These are phyloP conservation scores for Rhabdophis nuchalis DNA, from an alignment of 2,797 vertebrate genomes.

Conservation along the genomic window DNA sequence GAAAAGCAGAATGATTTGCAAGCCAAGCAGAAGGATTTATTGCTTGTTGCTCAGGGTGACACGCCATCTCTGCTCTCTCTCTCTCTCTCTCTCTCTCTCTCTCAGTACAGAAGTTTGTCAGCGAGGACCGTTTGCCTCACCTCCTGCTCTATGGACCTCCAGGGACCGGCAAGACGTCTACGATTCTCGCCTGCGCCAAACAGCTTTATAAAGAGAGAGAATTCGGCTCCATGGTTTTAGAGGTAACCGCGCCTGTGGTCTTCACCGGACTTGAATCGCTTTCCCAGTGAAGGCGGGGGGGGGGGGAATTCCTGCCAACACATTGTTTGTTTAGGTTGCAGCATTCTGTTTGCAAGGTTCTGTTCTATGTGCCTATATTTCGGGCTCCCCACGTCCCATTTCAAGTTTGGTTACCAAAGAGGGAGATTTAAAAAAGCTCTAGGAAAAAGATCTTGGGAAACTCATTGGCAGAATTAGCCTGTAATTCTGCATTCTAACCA, in stretches of 20 bases:
- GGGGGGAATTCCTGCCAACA: not conserved
- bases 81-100: not conserved
- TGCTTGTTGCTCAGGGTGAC: not conserved
- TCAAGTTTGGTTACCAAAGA: not conserved
- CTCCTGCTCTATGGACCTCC: conserved; percentile 95
- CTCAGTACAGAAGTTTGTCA: conserved; percentile 91
- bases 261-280: not conserved
- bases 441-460: not conserved
- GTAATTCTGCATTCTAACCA: too few relatives aligned
- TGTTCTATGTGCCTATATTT: not conserved
- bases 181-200: conserved; percentile 88
- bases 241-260: conserved; percentile 70
- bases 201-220: conserved; percentile 91
- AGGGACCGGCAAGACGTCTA: conserved; percentile 94
- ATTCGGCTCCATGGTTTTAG: conserved; percentile 93
- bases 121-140: conserved; percentile 88
- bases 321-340: not conserved
- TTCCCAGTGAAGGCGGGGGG: not conserved
- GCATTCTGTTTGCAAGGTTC: not conserved
- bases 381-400: not conserved
- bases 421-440: not conserved
- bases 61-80: not conserved
- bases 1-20: not conserved
- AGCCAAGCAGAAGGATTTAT: not conserved
- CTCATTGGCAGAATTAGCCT: too few relatives aligned